Evolutionary conservation across 2,113 vertebrate genomes (phyloP).

Genomic region (Psettodes erumei): DNA sequence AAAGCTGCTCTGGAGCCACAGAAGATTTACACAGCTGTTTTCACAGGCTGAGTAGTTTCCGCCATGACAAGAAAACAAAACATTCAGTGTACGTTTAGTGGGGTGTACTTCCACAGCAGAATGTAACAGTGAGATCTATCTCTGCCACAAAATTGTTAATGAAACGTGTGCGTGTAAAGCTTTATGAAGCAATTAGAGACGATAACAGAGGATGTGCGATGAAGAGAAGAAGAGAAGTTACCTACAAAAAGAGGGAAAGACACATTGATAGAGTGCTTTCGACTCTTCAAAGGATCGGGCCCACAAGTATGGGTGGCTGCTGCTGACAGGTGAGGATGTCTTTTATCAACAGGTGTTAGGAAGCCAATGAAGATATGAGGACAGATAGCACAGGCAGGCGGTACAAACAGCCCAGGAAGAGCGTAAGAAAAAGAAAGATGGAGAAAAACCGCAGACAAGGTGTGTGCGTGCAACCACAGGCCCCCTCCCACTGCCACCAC

Average conservation of each 20-base stretch:
- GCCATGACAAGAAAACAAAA: not conserved
- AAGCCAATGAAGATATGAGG: conserved; percentile 81
- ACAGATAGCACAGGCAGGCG: conserved; percentile 71
- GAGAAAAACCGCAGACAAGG: conserved; percentile 59
- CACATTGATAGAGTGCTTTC: conserved; percentile 25
- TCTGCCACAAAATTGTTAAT: not conserved
- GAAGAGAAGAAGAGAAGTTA: not conserved
- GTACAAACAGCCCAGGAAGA: conserved; percentile 36
- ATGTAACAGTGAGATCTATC: not conserved
- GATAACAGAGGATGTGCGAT: not conserved
- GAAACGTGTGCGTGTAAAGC: not conserved
- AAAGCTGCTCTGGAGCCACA: conserved; percentile 2
- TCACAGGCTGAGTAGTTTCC: conserved; percentile 2
- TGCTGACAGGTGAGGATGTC: conserved; percentile 82
- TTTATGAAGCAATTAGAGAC: not conserved
- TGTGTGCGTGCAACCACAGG: conserved; percentile 56
- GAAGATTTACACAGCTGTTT: conserved; percentile 19
- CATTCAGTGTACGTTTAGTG: not conserved
- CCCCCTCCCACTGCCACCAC: conserved; percentile 65
- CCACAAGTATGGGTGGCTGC: conserved; percentile 52
- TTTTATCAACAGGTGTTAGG: conserved; percentile 86
- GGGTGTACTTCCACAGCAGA: not conserved
- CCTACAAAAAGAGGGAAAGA: conserved; percentile 27
- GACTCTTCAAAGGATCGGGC: conserved; percentile 25
- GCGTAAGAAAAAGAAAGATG: conserved; percentile 24